phyloP scores from a whole-genome alignment of 2,888 invertebrate genomes.

The Cephalotes varians region DNA sequence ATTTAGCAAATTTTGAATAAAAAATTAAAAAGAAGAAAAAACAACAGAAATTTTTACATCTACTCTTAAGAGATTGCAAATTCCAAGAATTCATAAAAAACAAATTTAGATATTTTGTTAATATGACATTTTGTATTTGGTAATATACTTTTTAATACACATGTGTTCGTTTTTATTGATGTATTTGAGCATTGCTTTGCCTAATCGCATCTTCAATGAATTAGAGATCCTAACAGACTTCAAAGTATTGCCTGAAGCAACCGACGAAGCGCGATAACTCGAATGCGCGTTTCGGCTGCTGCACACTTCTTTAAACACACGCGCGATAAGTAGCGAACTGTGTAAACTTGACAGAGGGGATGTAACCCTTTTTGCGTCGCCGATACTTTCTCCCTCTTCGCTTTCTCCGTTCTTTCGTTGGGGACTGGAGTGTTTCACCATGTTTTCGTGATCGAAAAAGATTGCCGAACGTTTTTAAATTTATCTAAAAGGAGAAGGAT shows the following conservation, averaged over 20 bases:
- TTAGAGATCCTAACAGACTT: slow-evolving; percentile 31
- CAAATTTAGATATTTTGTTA: not conserved
- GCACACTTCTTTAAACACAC: slow-evolving; percentile 48
- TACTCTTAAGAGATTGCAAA: not conserved
- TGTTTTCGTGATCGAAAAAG: slow-evolving; percentile 47
- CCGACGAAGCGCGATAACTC: slow-evolving; percentile 49
- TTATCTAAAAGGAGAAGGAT: slow-evolving; percentile 55
- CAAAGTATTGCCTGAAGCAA: slow-evolving; percentile 37
- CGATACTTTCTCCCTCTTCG: slow-evolving; percentile 58
- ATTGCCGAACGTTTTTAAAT: slow-evolving; percentile 70
- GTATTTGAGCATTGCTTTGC: slow-evolving; percentile 19
- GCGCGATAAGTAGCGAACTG: slow-evolving; percentile 52
- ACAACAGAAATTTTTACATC: not conserved
- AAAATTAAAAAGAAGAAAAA: not conserved
- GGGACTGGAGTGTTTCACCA: slow-evolving; percentile 60
- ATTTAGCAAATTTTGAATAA: not conserved
- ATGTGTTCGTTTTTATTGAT: not conserved
- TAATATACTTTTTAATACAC: not conserved
- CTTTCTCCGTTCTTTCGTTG: slow-evolving; percentile 50
- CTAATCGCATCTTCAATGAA: slow-evolving; percentile 26
- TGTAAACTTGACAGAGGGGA: slow-evolving; percentile 51
- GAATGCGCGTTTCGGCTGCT: slow-evolving; percentile 28
- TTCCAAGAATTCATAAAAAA: not conserved
- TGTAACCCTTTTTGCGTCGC: slow-evolving; percentile 51
- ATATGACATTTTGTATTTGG: not conserved